Evolutionary conservation across 2,888 invertebrate species (phyloP).

Genomic region (Nycteola revayana): DNA sequence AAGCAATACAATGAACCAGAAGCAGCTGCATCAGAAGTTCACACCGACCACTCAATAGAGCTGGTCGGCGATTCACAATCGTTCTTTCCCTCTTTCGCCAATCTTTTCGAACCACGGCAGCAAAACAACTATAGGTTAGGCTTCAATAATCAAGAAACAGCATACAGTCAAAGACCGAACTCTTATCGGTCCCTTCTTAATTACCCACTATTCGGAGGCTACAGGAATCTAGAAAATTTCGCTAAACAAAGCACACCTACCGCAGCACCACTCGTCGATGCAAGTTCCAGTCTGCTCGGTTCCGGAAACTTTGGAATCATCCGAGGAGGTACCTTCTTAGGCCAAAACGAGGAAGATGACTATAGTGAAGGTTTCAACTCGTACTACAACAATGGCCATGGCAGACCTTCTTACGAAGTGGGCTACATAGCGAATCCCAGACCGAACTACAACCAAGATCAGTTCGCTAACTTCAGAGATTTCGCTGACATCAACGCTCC

Average conservation of each 20-base stretch:
- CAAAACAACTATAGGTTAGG: conserved; percentile 82
- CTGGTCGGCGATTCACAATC: conserved; percentile 83
- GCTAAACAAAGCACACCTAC: conserved; percentile 59
- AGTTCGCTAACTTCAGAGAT: conserved; percentile 94
- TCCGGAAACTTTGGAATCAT: conserved; percentile 95
- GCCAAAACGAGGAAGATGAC: conserved; percentile 86
- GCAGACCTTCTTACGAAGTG: conserved; percentile 84
- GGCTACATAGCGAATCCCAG: conserved; percentile 86
- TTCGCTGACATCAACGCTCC: conserved; percentile 95
- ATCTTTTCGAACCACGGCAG: conserved; percentile 82
- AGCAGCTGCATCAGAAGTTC: conserved; percentile 50
- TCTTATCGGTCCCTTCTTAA: conserved; percentile 72
- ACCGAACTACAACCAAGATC: conserved; percentile 89
- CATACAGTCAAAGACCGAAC: conserved; percentile 83
- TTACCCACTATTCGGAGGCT: conserved; percentile 67
- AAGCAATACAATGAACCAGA: conserved; percentile 41
- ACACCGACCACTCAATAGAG: conserved; percentile 77
- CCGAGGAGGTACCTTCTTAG: conserved; percentile 92
- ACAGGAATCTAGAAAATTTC: conserved; percentile 62
- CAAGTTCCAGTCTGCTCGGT: conserved; percentile 85
- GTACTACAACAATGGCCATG: conserved; percentile 86
- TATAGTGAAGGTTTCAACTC: conserved; percentile 83
- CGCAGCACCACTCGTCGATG: conserved; percentile 69
- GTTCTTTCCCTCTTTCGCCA: conserved; percentile 90
- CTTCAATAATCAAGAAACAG: conserved; percentile 82